Percentiles rank a stretch among this genome's conserved stretches.
These are phyloP conservation scores for Chinchilla lanigera DNA, from an alignment of 2,113 vertebrate species.

Conservation along the genomic window DNA sequence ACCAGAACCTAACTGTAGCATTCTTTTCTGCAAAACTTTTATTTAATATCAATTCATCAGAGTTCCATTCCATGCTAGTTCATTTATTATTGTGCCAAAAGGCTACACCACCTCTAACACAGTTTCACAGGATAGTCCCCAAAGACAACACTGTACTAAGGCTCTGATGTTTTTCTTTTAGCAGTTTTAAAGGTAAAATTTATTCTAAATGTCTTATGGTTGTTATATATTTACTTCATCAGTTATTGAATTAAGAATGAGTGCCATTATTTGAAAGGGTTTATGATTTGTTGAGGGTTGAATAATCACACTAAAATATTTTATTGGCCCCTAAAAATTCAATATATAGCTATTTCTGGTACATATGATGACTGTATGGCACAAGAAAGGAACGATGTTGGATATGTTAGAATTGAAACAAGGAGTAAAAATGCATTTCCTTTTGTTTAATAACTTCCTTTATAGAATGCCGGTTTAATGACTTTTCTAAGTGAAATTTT, in stretches of 20 bases:
- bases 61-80: not conserved
- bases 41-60: slow-evolving; percentile 31
- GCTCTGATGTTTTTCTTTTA: slow-evolving; percentile 67
- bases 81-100: slow-evolving; percentile 50
- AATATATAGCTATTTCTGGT: slow-evolving; percentile 63
- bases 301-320: slow-evolving; percentile 65
- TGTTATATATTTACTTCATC: slow-evolving; percentile 68
- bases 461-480: slow-evolving; percentile 77
- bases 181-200: slow-evolving; percentile 65
- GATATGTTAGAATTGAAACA: slow-evolving; percentile 72
- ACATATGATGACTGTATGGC: slow-evolving; percentile 72
- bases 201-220: slow-evolving; percentile 66
- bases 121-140: slow-evolving; percentile 30
- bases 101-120: not conserved
- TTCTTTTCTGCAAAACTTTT: slow-evolving; percentile 60
- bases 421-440: slow-evolving; percentile 69
- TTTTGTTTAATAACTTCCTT: slow-evolving; percentile 78
- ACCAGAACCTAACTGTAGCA: slow-evolving; percentile 35
- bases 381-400: slow-evolving; percentile 76
- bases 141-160: slow-evolving; percentile 24
- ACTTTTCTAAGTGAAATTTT: slow-evolving; percentile 80
- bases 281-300: slow-evolving; percentile 65
- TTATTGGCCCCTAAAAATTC: slow-evolving; percentile 65
- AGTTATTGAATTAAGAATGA: slow-evolving; percentile 69
- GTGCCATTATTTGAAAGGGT: slow-evolving; percentile 69